phyloP scores from a whole-genome alignment of 37 sponge, comb jelly and placozoan species.

The Spongia lamella region DNA sequence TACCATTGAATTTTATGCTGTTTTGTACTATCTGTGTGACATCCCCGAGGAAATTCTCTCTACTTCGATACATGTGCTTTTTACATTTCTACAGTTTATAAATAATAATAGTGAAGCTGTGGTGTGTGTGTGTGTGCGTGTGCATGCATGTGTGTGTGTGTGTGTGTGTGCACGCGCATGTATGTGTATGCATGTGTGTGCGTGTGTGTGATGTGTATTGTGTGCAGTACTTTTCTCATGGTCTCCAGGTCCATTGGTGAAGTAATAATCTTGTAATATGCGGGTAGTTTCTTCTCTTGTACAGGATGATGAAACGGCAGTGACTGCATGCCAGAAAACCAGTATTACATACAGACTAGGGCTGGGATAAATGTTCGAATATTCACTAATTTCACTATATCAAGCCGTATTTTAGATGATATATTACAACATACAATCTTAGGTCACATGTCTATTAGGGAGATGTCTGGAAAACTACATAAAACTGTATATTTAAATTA shows the following conservation, averaged over 20 bases:
- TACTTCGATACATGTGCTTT: conserved; percentile 41
- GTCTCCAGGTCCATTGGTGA: conserved; percentile 90
- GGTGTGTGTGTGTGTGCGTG: neutral
- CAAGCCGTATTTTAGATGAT: too few relatives aligned
- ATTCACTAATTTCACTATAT: neutral
- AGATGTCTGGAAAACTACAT: too few relatives aligned
- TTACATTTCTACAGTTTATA: conserved; percentile 46
- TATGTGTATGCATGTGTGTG: too few relatives aligned
- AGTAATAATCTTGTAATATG: conserved; percentile 84
- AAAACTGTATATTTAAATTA: too few relatives aligned
- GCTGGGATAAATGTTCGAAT: neutral
- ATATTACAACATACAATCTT: too few relatives aligned
- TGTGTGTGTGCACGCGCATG: neutral
- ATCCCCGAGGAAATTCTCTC: conserved; percentile 80
- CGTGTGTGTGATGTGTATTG: neutral
- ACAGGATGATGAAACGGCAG: conserved; percentile 87
- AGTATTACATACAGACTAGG: neutral
- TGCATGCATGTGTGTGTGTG: neutral
- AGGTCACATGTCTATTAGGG: neutral
- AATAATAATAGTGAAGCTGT: neutral
- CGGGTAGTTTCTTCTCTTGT: conserved; percentile 84
- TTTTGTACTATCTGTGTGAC: conserved; percentile 88
- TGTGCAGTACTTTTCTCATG: conserved; percentile 68
- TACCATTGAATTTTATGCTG: conserved; percentile 91
- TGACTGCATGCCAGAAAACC: conserved; percentile 42